Evolutionary conservation across 2,113 vertebrate genomes (phyloP), one percentile per base, ranked within the genome.

Genomic region (Sprattus sprattus): DNA sequence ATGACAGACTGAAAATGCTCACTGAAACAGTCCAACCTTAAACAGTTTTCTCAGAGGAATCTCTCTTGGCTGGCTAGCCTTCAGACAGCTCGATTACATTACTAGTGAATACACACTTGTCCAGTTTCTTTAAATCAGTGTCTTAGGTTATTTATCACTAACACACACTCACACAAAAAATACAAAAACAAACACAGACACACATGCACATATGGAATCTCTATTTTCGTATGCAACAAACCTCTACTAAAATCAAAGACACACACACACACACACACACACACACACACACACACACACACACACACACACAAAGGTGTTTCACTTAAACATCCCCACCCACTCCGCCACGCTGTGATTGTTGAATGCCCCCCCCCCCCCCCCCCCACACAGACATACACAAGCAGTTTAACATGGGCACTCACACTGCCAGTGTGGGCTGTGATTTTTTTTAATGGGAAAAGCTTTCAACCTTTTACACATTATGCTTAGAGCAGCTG

Each of bases 401-500:
- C 52, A 60, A 20, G 54, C 54, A 60, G 20, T 60, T 60, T 60
- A 22, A 60, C 54, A 60, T 4, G 18, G 18, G 54, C 54, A 22
- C 54, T 60, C 54, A 3, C 7, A 60, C 20, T 22, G 20, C 54
- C 18, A 60, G 54, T 22, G 20, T 6, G 5, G 18, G 20, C 54
- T 60, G 20, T 60, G 54, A 60, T 60, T 20, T 60, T 20, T 60
- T 60, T 39, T 78, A 71, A 78, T 78, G 28, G 32, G 71, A 13
- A 78, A 78, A 78, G 71, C 28, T 78, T 78, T 78, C 71, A 78
- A 32, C 71, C 13, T 78, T 78, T 39, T 60, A 60, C 54, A 78
- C 71, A 39, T 28, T 32, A 39, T 78, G 71, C 71, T 78, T 78
- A 78, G 9, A 39, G 71, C 22, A 78, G 25, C 71, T 78, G 71